A percentile compares a stretch with the other conserved stretches of the same genome.
Evolutionary conservation across 2,797 vertebrate species (phyloP).

Genomic region (Anguilla megastoma): DNA sequence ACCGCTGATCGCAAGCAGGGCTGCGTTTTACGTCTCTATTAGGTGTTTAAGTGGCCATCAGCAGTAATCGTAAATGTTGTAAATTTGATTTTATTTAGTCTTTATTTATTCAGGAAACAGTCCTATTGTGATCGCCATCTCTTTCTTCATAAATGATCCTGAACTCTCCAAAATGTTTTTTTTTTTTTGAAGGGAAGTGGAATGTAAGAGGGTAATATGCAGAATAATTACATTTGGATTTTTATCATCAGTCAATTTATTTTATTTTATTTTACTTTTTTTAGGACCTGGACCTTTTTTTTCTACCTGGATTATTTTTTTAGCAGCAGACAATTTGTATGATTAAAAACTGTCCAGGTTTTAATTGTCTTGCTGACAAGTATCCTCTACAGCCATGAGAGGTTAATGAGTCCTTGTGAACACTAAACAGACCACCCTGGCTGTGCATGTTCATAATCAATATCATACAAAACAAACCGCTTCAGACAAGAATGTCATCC

Average conservation of each 20-base stretch:
- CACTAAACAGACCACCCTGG: background rate
- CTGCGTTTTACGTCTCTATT: constrained; percentile 12
- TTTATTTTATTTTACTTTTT: background rate
- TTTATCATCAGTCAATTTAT: background rate
- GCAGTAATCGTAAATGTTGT: background rate
- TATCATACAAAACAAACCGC: constrained; percentile 43
- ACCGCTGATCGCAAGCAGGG: background rate
- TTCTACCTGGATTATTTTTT: background rate
- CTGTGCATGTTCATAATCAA: constrained; percentile 26
- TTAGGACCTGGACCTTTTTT: no score
- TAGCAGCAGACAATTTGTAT: background rate
- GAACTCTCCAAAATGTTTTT: background rate
- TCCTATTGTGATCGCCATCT: background rate
- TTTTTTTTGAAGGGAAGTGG: background rate
- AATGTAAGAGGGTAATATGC: background rate
- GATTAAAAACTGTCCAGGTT: background rate
- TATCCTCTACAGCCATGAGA: background rate
- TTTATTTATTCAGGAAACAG: background rate
- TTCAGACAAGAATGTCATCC: constrained; percentile 34
- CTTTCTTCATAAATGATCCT: background rate
- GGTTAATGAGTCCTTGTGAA: background rate
- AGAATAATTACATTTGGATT: background rate
- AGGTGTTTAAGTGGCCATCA: background rate
- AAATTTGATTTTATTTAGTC: background rate
- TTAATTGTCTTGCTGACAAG: background rate